Evolutionary conservation across 2,113 vertebrate genomes (phyloP).

Genomic region (Passer domesticus): DNA sequence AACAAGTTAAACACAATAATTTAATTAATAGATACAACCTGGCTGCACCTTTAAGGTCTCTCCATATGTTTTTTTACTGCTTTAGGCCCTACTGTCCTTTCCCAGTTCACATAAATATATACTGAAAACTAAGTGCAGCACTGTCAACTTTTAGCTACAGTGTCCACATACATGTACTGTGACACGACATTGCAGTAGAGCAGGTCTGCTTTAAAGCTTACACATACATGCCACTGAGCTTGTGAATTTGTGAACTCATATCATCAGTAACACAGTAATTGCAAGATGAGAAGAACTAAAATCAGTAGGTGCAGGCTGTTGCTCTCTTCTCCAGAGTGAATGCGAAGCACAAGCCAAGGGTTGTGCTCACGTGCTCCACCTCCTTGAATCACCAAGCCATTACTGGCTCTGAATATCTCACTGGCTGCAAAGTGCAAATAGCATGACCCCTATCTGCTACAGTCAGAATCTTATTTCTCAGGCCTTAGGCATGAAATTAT

Average conservation of each 20-base stretch:
- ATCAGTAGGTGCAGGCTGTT: not conserved
- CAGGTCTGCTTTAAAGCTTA: not conserved
- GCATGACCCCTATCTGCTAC: not conserved
- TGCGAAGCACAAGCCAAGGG: accelerated
- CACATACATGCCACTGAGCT: accelerated
- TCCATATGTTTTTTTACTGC: not conserved
- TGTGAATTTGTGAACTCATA: not conserved
- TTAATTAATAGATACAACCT: not conserved
- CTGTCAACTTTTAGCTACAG: not conserved
- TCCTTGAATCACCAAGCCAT: not conserved
- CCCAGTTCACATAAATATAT: not conserved
- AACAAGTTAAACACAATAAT: not conserved
- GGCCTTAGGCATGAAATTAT: not conserved
- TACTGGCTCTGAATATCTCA: not conserved
- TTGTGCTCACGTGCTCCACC: not conserved
- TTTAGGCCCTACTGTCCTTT: not conserved
- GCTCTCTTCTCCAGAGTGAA: not conserved
- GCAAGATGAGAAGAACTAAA: not conserved
- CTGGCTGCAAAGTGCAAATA: not conserved
- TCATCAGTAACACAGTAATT: not conserved
- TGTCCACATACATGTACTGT: not conserved
- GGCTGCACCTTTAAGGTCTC: not conserved
- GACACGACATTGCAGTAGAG: accelerated
- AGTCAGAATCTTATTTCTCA: not conserved
- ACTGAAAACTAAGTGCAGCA: not conserved